Percentiles rank a stretch among this genome's conserved stretches.
These are phyloP conservation scores for Oncorhynchus kisutch DNA, from an alignment of 2,113 vertebrate genomes.

Conservation along the genomic window DNA sequence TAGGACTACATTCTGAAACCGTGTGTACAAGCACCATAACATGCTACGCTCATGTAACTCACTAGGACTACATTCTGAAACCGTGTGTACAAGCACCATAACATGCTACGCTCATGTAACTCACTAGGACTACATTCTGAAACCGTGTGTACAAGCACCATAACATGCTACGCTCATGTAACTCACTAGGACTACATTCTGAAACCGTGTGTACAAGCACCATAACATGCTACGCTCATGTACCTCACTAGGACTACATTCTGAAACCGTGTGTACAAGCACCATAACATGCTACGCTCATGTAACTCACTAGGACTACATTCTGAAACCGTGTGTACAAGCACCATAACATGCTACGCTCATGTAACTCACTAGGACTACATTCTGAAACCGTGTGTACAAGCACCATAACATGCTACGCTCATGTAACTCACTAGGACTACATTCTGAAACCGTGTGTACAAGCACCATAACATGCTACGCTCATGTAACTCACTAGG, in stretches of 20 bases:
- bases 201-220: background rate
- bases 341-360: background rate
- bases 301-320: no score
- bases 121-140: no score
- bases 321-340: background rate
- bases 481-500: no score
- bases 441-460: slow-evolving; percentile 5
- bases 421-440: no score
- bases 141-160: background rate
- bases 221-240: background rate
- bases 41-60: no score
- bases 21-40: background rate
- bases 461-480: background rate
- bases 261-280: background rate
- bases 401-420: background rate
- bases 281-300: background rate
- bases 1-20: slow-evolving; percentile 1
- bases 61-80: slow-evolving; percentile 6
- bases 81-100: background rate
- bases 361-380: no score
- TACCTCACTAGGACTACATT: no score
- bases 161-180: background rate
- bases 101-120: no score
- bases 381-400: background rate
- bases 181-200: no score